Base-by-base conservation (phyloP, 2,888 invertebrate species). In the Meteorus cinctellus region DNA sequence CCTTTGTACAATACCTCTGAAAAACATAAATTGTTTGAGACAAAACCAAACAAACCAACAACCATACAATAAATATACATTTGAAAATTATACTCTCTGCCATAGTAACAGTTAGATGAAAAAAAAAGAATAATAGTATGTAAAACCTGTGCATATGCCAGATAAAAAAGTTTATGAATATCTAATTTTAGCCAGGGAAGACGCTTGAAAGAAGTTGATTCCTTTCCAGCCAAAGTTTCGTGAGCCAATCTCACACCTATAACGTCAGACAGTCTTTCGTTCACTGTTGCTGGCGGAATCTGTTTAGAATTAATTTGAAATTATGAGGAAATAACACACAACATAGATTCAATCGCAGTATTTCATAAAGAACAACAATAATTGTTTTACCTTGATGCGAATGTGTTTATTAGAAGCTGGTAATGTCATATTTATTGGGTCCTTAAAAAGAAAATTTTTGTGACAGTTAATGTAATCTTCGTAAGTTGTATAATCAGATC, bases 1-100 rank as follows among this genome's bases (percentile, higher is more conserved):
- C 77, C 79, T 87, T 87, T 66, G 85, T 85, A 76, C 85, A 87
- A 76, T 83, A 80, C 82, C 80, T 83, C 86, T 85, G 81, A 74
- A 81, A 80, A 74, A 63, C 70, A 74, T 19, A 36, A 72, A 34
- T 12, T 41, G 41, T 41, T 2, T 41, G 55, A 60, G 41, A 60
- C n/a, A 31, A 65, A 63, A 36, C 34, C 65, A 36, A 60, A 66
- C 19, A 51, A 70, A 62, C n/a, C 24, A 19, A 55, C 4, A 51
- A 70, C 51, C n/a, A 55, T 5, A 55, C 4, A 48, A 48, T 48
- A 48, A n/a, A n/a, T 19, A 55, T 55, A 55, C 10, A 19, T 6
- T 19, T 19, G 4, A 8, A 4, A 8, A 24, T 24, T 24, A 19
- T 19, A 19, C 55, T 55, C 19, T 19, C 5, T 31, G 34, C 12